Conservation (phyloP, 2,113 vertebrate species). For the Aythya baeri region DNA sequence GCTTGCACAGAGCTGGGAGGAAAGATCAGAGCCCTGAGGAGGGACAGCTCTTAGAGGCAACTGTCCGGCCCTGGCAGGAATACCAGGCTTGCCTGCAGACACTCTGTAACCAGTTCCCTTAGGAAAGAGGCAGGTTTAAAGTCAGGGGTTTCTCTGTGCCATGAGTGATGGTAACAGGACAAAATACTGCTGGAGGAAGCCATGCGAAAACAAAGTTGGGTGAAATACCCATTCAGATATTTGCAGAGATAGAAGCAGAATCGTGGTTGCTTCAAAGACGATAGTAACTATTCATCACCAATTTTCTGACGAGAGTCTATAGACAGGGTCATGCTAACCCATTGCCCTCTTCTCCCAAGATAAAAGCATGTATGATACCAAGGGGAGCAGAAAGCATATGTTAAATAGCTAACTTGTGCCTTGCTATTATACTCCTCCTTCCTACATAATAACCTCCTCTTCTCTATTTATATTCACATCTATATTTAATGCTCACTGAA, state of each 20-base stretch:
- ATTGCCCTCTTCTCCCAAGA: background rate
- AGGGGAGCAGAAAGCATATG: conserved; percentile 4
- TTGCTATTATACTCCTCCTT: conserved; percentile 56
- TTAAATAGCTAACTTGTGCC: conserved; percentile 25
- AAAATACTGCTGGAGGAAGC: background rate
- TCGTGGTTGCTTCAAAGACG: background rate
- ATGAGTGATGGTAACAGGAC: background rate
- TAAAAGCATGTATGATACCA: background rate
- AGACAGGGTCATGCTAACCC: background rate
- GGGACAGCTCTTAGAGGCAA: background rate
- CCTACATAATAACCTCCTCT: conserved; percentile 47
- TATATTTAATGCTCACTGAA: conserved; percentile 60
- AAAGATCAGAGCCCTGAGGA: background rate
- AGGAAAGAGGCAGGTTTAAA: background rate
- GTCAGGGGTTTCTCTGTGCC: background rate
- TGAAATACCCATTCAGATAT: background rate
- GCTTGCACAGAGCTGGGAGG: background rate
- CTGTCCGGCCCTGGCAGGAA: background rate
- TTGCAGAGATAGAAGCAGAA: background rate
- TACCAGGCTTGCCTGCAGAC: background rate
- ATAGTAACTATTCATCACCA: background rate
- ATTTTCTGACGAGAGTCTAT: background rate
- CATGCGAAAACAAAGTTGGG: background rate
- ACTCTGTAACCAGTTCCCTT: background rate
- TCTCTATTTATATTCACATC: conserved; percentile 54